phyloP scores from a whole-genome alignment of 2,113 vertebrate species.

The Apus apus region DNA sequence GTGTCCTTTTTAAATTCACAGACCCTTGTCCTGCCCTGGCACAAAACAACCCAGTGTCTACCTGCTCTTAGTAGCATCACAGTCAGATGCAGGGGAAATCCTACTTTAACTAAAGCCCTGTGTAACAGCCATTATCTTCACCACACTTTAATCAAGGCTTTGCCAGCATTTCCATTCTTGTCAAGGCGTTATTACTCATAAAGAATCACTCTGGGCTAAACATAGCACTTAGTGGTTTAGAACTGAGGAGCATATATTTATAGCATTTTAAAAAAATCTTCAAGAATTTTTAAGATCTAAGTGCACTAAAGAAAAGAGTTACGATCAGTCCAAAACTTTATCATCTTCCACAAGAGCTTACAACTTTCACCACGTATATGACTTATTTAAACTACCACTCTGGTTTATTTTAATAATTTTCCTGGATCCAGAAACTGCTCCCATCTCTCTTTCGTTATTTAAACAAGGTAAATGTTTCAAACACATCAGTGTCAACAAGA shows the following conservation, averaged over 20 bases:
- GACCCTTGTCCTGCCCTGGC: neutral
- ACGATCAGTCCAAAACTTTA: conserved; percentile 11
- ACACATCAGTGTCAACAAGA: conserved; percentile 36
- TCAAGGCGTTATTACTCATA: neutral
- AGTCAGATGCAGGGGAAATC: neutral
- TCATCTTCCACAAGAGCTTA: neutral
- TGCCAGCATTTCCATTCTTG: neutral
- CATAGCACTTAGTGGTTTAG: neutral
- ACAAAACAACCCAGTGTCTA: neutral
- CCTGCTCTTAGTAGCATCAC: neutral
- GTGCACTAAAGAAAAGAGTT: neutral
- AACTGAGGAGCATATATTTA: neutral
- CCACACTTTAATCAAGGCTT: neutral
- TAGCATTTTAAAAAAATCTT: neutral
- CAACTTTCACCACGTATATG: neutral
- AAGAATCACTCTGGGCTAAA: neutral
- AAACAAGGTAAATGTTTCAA: conserved; percentile 60
- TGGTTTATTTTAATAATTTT: neutral
- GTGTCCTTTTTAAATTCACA: neutral
- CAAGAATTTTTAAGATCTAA: neutral
- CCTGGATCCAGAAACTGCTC: neutral
- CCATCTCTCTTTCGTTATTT: conserved; percentile 18
- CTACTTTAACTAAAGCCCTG: neutral
- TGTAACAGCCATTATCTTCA: neutral
- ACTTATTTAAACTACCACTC: conserved; percentile 6